Percentiles rank a stretch among this genome's conserved stretches.
Conservation (phyloP, 1,140 invertebrate species). For the Anthonomus grandis region DNA sequence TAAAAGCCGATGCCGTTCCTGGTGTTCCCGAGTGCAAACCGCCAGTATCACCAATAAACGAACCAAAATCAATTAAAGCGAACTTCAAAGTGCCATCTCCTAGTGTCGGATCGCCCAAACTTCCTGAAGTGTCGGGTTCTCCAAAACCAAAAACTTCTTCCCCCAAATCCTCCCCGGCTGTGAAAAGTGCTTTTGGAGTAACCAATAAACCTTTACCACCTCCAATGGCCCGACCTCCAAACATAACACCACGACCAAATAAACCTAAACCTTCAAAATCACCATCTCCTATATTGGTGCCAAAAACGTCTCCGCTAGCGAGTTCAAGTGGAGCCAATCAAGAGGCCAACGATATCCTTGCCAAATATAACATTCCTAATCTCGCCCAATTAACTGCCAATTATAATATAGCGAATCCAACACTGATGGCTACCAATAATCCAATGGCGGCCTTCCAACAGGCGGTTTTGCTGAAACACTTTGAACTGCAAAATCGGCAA, state of each 20-base stretch:
- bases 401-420: constrained; percentile 42
- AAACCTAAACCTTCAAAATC: constrained; percentile 2
- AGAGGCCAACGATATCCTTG: constrained; percentile 42
- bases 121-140: constrained; percentile 15
- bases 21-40: constrained; percentile 12
- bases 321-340: neutral
- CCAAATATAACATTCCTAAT: constrained; percentile 48
- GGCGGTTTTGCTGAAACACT: constrained; percentile 43
- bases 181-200: constrained; percentile 32
- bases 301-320: neutral
- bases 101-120: constrained; percentile 15
- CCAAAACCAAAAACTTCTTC: constrained; percentile 16
- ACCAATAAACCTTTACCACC: neutral
- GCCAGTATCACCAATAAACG: constrained; percentile 17
- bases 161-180: constrained; percentile 30
- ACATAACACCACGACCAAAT: neutral
- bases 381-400: constrained; percentile 44
- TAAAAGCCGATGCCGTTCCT: constrained; percentile 22
- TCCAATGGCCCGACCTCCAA: constrained; percentile 3
- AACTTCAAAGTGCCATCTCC: constrained; percentile 22
- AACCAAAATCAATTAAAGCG: constrained; percentile 17
- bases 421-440: constrained; percentile 27
- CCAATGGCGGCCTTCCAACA: constrained; percentile 42
- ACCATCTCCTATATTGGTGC: constrained; percentile 1
- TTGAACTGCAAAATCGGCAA: constrained; percentile 42